phyloP scores from a whole-genome alignment of 2,888 invertebrate species.

The Perdita meconis region DNA sequence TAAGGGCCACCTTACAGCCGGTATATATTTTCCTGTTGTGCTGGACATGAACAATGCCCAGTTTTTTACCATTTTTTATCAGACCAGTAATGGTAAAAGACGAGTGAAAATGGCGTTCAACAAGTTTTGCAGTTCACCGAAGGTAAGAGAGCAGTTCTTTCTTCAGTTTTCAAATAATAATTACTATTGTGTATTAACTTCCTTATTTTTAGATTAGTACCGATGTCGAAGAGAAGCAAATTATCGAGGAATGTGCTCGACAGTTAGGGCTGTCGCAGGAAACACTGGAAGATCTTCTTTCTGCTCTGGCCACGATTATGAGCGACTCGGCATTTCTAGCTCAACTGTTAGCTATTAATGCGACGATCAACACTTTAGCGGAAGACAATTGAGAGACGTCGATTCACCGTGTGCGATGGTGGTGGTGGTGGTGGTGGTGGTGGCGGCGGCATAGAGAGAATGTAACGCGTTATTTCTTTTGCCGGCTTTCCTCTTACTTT shows the following conservation, averaged over 20 bases:
- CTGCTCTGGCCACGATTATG: conserved; percentile 88
- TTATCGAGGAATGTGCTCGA: conserved; percentile 89
- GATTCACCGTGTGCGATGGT: conserved; percentile 70
- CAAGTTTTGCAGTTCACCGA: conserved; percentile 86
- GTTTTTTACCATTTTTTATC: conserved; percentile 91
- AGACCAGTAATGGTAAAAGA: conserved; percentile 88
- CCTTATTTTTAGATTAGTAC: conserved; percentile 74
- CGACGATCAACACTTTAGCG: conserved; percentile 91
- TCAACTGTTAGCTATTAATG: conserved; percentile 92
- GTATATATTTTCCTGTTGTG: conserved; percentile 93
- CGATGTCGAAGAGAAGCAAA: conserved; percentile 85
- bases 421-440: too few species aligned
- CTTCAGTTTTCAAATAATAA: not conserved
- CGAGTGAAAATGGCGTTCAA: conserved; percentile 91
- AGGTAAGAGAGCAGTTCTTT: conserved; percentile 84
- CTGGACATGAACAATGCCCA: conserved; percentile 82
- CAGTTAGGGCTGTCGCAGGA: conserved; percentile 89
- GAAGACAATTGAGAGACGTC: conserved; percentile 88
- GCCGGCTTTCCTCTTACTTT: conserved; percentile 79
- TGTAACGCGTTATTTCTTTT: conserved; percentile 73
- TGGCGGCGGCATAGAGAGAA: conserved; percentile 60
- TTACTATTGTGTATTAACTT: not conserved
- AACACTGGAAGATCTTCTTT: conserved; percentile 87
- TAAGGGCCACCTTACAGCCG: conserved; percentile 93
- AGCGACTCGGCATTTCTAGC: conserved; percentile 90